Percentiles rank a stretch among this genome's conserved stretches.
These are phyloP conservation scores for Karalla daura DNA, from an alignment of 2,797 vertebrate genomes.

Conservation along the genomic window DNA sequence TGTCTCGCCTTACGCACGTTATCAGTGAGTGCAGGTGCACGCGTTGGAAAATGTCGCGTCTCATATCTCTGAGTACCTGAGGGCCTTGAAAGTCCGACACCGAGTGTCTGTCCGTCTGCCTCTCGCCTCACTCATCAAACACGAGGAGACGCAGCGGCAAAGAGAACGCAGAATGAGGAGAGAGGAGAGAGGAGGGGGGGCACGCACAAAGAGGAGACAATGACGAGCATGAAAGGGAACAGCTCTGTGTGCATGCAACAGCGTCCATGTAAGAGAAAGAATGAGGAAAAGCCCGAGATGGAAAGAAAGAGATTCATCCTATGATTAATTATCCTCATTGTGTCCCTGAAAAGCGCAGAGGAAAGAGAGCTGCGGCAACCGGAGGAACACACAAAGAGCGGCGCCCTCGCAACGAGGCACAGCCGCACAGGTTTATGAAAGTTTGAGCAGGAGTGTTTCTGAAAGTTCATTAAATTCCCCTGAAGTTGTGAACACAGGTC, in stretches of 20 bases:
- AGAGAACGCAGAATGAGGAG: slow-evolving; percentile 26
- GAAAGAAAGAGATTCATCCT: slow-evolving; percentile 45
- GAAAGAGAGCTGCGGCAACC: slow-evolving; percentile 21
- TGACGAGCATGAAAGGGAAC: slow-evolving; percentile 38
- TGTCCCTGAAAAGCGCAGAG: slow-evolving; percentile 40
- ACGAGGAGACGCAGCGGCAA: slow-evolving; percentile 20
- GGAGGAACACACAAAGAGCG: slow-evolving; percentile 34
- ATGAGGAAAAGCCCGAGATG: slow-evolving; percentile 34
- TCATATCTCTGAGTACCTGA: slow-evolving; percentile 33
- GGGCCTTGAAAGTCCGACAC: slow-evolving; percentile 19
- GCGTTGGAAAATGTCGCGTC: slow-evolving; percentile 20
- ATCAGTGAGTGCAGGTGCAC: slow-evolving; percentile 13
- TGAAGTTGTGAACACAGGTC: slow-evolving; percentile 32
- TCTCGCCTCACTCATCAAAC: slow-evolving; percentile 32
- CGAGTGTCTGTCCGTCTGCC: slow-evolving; percentile 14
- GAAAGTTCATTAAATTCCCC: slow-evolving; percentile 35
- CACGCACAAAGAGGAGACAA: slow-evolving; percentile 28
- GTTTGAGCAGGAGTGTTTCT: slow-evolving; percentile 29
- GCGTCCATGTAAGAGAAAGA: slow-evolving; percentile 21
- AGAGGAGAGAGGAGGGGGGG: slow-evolving; percentile 24
- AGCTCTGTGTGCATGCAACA: slow-evolving; percentile 14
- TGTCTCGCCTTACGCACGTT: neutral
- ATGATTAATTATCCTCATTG: slow-evolving; percentile 74
- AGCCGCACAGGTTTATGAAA: slow-evolving; percentile 28
- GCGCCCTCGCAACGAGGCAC: slow-evolving; percentile 24